Evolutionary conservation across 1,140 invertebrate genomes (phyloP), one percentile per base, ranked within the genome.

Genomic region (Formica selysi): DNA sequence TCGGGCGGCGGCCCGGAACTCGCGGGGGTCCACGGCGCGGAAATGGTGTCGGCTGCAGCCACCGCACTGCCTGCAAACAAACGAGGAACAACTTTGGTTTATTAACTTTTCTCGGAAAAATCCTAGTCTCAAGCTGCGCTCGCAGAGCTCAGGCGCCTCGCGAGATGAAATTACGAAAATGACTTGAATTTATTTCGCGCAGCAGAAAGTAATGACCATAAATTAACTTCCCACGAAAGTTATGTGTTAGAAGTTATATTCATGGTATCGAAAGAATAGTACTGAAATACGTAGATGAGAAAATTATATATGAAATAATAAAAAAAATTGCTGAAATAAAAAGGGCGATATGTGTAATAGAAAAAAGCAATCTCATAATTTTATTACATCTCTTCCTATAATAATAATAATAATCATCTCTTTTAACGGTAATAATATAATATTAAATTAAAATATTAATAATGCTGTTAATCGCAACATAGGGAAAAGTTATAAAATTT

Each of bases 11-110:
- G 96, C 96, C 96, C 96, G 96, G 96, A 96, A 97, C 96, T 96
- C 94, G 96, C 96, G 93, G 96, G 96, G 95, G 97, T 97, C 97
- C 97, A 98, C 96, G 97, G 97, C 94, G 97, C 97, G 95, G 97
- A 97, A 97, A 98, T 97, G 96, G 97, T 98, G 97, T 97, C 97
- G 96, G 97, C 96, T 96, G 96, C 95, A 95, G 95, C 97, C 95
- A 97, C 96, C 96, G 96, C 96, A 96, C 96, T 96, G 96, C 96
- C 96, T 96, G 94, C 61, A 94, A 94, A 87, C 91, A 89, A 78
- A 91, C 87, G 76, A 90, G 84, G 64, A 86, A 78, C 83, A 26
- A 68, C 26, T 11, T 10, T 36, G 38, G 67, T 67, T 80, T 80
- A 86, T 80, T 68, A 68, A 83, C 41, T 68, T 51, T 41, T 48